Conservation (phyloP, 2,113 vertebrate species). For the Sakesphorus luctuosus region DNA sequence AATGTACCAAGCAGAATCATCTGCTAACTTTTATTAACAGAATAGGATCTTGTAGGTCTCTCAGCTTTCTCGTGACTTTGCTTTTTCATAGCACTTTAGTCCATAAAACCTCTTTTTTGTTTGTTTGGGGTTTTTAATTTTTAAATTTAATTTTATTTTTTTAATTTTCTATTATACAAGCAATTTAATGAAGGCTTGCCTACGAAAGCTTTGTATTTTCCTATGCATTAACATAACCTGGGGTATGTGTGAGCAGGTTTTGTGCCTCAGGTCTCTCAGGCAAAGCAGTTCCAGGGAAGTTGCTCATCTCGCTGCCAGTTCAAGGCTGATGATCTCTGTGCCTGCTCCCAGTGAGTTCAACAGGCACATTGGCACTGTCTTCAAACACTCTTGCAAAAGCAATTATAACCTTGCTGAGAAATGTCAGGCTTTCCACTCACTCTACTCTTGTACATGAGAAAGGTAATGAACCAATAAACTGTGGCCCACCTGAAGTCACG, state of each 20-base stretch:
- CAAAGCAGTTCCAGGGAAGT: neutral
- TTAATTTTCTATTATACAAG: neutral
- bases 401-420: neutral
- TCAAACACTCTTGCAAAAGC: neutral
- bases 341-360: neutral
- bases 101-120: neutral
- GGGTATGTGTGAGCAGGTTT: neutral
- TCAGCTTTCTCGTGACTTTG: neutral
- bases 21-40: constrained; percentile 30
- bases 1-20: constrained; percentile 9
- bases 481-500: neutral
- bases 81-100: neutral
- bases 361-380: neutral
- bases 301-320: neutral
- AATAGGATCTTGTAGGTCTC: neutral
- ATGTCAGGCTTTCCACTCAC: neutral
- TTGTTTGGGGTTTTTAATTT: no score
- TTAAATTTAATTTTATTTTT: neutral
- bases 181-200: neutral
- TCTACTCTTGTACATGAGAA: neutral
- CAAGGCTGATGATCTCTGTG: neutral
- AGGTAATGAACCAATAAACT: neutral
- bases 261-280: neutral
- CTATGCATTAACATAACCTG: neutral
- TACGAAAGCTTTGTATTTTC: neutral